Conservation (phyloP, 2,113 vertebrate genomes). For the Corapipo altera region DNA sequence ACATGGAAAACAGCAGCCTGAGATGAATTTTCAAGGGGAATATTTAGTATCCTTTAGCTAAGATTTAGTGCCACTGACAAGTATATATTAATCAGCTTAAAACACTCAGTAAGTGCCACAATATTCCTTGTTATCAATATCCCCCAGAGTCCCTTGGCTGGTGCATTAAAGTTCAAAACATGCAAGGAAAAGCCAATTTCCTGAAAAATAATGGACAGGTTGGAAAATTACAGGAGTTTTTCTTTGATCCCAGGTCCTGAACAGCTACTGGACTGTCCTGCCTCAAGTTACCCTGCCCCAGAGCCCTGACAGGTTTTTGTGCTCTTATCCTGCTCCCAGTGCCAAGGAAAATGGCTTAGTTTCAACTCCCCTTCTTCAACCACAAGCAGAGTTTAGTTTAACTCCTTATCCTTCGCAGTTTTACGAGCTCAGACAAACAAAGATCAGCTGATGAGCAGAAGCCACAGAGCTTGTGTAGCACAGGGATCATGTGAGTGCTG, state of each 20-base stretch:
- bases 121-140: not conserved
- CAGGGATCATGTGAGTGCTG: not conserved
- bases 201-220: not conserved
- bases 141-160: not conserved
- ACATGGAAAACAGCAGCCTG: not conserved
- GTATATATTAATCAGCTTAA: not conserved
- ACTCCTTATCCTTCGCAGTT: not conserved
- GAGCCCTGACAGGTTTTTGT: not conserved
- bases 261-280: not conserved
- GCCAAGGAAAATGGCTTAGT: conserved; percentile 12
- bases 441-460: not conserved
- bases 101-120: not conserved
- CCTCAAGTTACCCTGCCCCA: not conserved
- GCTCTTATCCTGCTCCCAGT: not conserved
- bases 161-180: not conserved
- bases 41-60: not conserved
- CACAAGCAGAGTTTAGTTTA: not conserved
- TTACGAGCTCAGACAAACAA: not conserved
- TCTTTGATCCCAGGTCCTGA: not conserved
- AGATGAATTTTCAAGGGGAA: not conserved
- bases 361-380: conserved; percentile 5
- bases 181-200: not conserved
- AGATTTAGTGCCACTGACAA: not conserved
- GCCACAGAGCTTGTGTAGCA: not conserved
- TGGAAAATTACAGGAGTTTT: not conserved